Base-by-base conservation (phyloP, 2,797 vertebrate species). In the Vireo griseus region DNA sequence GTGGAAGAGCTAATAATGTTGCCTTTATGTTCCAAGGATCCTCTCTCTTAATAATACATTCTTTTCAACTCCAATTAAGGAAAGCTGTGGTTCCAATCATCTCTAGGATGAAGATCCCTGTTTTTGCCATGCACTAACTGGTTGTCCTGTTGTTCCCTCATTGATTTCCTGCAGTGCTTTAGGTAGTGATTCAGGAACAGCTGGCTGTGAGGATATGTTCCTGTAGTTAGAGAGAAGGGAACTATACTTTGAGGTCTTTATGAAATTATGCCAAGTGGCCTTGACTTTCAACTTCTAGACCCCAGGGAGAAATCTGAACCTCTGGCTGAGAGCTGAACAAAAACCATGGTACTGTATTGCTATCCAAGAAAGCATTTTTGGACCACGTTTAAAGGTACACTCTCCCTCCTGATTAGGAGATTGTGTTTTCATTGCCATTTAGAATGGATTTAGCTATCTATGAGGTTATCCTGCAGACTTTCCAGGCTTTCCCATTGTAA, bases 391-490 rank as follows among this genome's bases (percentile, higher is more conserved):
- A 96, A 85, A 95, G 96, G 71, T 78, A 85, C 39, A 52, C 51
- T 94, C 68, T 94, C 76, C 52, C 54, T 92, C 73, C 81, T 86
- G 95, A 95, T 90, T 93, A 94, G 82, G 39, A 76, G 39, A 73
- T 63, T 63, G 5, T 75, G 82, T 81, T 88, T 93, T 95, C 74
- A 88, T 93, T 96, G 90, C 80, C 42, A 31, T 96, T 96, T 79
- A 92, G 67, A 96, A 96, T 92, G 75, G 78, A 94, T 94, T 95
- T 96, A 86, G 78, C 89, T 97, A 96, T 97, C 95, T 93, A 20
- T 6, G 50, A 97, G 97, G 97, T 96, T 97, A 97, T 97, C 97
- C 92, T 91, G 94, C 95, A 98, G 96, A 94, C 86, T 97, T 97
- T 97, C 88, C 93, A 97, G 93, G 94, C 94, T 94, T 91, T 82